Base-by-base conservation (phyloP, 2,797 vertebrate species). In the Eupleurogrammus muticus region DNA sequence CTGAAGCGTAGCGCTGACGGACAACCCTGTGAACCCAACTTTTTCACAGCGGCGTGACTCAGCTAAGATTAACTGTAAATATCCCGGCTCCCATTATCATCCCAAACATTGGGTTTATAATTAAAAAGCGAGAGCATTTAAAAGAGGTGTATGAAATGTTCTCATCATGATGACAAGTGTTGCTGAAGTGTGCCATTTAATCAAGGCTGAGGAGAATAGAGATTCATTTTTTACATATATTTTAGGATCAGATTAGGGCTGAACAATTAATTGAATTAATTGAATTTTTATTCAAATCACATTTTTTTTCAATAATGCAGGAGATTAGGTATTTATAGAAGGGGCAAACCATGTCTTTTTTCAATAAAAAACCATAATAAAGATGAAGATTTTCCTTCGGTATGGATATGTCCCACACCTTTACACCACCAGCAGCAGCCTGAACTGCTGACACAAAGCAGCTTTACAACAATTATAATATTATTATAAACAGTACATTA, bases 31-130 rank as follows among this genome's bases (percentile, higher is more conserved):
- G 35, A 76, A 48, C 19, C 24, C 17, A 9, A 23, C 44, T 57
- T 21, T 78, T 69, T 11, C n/a, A 34, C 56, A 67, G 73, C 34
- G 1, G 50, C 16, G 20, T 74, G 81, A 77, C 68, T 82, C 80
- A 56, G 69, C 10, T 1, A 56, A 69, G 49, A 71, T 62, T 16
- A 47, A 62, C 66, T 40, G 34, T 12, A n/a, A n/a, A 57, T 68
- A 65, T 44, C 38, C 9, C 4, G 1, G 16, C 3, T 44, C 16
- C 7, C 16, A 36, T 10, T n/a, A 17, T 24, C 14, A 65, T 73
- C 56, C 49, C 21, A 52, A 60, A 67, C 28, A 1, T 20, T 16
- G 21, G 58, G 14, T 61, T 75, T 80, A 46, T 69, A 60, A 79
- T 75, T 67, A 47, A 81, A 81, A 81, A 64, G 50, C 2, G 17